phyloP scores from a whole-genome alignment of 2,888 invertebrate genomes.

The Thecophora atra region DNA sequence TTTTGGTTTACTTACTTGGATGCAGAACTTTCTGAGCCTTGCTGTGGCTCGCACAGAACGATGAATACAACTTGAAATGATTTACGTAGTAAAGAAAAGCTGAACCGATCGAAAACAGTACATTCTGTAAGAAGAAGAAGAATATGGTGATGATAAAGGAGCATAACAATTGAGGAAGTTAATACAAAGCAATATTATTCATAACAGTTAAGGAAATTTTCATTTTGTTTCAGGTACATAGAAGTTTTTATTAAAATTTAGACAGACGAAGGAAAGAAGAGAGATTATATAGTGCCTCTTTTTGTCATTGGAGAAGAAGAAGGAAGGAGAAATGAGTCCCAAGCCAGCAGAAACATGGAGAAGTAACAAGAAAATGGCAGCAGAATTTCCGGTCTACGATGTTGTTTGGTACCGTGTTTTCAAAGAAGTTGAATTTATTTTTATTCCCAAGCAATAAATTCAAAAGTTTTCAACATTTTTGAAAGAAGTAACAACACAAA shows the following conservation, averaged over 20 bases:
- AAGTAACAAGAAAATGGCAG: not conserved
- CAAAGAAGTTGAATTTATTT: too few relatives aligned
- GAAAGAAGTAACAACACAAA: too few relatives aligned
- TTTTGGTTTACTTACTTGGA: constrained; percentile 80
- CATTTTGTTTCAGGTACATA: too few relatives aligned
- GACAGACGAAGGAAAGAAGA: too few relatives aligned
- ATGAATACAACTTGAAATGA: constrained; percentile 98
- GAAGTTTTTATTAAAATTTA: too few relatives aligned
- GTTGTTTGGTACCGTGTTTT: too few relatives aligned
- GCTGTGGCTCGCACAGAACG: constrained; percentile 98
- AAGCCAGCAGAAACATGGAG: not conserved
- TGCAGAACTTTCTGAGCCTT: constrained; percentile 98
- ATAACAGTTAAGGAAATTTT: not conserved
- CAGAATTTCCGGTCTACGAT: too few relatives aligned
- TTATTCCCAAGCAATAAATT: too few relatives aligned
- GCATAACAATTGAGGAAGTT: not conserved
- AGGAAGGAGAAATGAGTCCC: too few relatives aligned
- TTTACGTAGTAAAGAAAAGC: constrained; percentile 97
- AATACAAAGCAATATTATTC: constrained; percentile 4
- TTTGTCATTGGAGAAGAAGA: too few relatives aligned
- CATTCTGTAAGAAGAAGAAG: constrained; percentile 76
- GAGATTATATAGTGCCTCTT: too few relatives aligned
- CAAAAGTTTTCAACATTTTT: too few relatives aligned
- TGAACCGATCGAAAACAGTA: constrained; percentile 93
- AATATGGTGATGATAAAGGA: not conserved